Base-by-base conservation (phyloP, 35 echinoderm and acorn worm genomes). In the Stichopus chloronotus region DNA sequence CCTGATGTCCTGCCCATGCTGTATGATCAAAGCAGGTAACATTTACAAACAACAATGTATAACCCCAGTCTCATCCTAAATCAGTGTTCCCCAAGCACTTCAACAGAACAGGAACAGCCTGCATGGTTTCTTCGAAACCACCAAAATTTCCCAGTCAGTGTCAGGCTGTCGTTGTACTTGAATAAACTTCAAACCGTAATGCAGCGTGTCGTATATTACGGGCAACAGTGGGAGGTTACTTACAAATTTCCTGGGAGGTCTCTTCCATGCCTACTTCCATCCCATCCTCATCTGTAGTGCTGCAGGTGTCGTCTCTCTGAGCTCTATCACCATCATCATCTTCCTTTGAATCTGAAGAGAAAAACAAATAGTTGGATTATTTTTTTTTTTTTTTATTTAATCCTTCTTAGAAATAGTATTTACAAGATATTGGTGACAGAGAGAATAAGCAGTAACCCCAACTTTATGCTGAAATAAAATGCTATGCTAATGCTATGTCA, bases 331-430 rank as follows among this genome's bases (percentile, higher is more conserved):
- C 80, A 83, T 83, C 86, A 8, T 87, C 84, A 59, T 88, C 86
- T 63, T 88, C 86, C n/a, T 88, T 88, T 61, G 86, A 88, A 88
- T 88, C 86, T 88, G 58, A 63, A 83, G 52, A 16, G 21, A 79
- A 79, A 79, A 5, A 13, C 0, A 79, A 5, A 57, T 53, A 22
- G 69, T 72, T 43, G 30, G 30, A 43, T 43, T n/a, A n/a, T n/a
- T n/a, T n/a, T n/a, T n/a, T n/a, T n/a, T n/a, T n/a, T n/a, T 43
- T 43, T 3, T 3, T 43, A 1, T 43, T 43, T 43, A 43, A 43
- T 0, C 30, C 30, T 3, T 3, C 30, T 43, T 3, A 43, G 30
- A 43, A 43, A 43, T 1, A 43, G 30, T 43, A 43, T 43, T 43
- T 43, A 43, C 30, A 3, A 72, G 13, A 13, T 16, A 72, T 72